A percentile compares a stretch with the other conserved stretches of the same genome.
Evolutionary conservation across 2,888 invertebrate species (phyloP).

Genomic region (Malthinus seriepunctatus): DNA sequence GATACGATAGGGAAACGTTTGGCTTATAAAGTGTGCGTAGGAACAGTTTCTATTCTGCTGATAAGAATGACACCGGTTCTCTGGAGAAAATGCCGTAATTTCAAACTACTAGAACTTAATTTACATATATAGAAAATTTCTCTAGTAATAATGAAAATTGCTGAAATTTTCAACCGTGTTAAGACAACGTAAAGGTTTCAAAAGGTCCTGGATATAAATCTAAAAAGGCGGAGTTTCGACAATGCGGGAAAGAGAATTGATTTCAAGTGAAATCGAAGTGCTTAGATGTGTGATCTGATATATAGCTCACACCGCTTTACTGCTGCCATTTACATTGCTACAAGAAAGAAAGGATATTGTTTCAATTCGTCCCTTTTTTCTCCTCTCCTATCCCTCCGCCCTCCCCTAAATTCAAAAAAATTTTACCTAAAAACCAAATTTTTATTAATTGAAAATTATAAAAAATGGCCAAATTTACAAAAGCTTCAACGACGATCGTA

Average conservation of each 20-base stretch:
- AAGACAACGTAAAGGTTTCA: constrained; percentile 49
- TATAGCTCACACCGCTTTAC: constrained; percentile 38
- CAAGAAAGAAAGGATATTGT: constrained; percentile 30
- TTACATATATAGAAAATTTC: constrained; percentile 38
- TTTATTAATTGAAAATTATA: neutral
- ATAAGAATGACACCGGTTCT: constrained; percentile 43
- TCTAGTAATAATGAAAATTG: constrained; percentile 39
- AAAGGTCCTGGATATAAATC: constrained; percentile 48
- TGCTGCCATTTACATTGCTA: constrained; percentile 31
- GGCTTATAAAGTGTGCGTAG: constrained; percentile 43
- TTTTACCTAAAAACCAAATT: neutral
- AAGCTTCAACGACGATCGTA: neutral
- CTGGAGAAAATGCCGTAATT: constrained; percentile 40
- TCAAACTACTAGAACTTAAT: constrained; percentile 43
- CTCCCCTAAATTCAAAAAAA: neutral
- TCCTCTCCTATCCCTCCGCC: neutral
- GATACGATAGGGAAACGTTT: constrained; percentile 43
- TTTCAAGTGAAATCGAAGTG: constrained; percentile 48
- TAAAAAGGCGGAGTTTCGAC: constrained; percentile 43
- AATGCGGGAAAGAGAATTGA: constrained; percentile 47
- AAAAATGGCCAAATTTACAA: neutral
- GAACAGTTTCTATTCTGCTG: constrained; percentile 37
- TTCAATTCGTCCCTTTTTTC: constrained; percentile 25
- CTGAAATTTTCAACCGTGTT: constrained; percentile 45
- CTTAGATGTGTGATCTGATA: constrained; percentile 49